These are phyloP conservation scores for Sebastes iracundus DNA, from an alignment of 2,797 vertebrate species.

Conservation along the genomic window DNA sequence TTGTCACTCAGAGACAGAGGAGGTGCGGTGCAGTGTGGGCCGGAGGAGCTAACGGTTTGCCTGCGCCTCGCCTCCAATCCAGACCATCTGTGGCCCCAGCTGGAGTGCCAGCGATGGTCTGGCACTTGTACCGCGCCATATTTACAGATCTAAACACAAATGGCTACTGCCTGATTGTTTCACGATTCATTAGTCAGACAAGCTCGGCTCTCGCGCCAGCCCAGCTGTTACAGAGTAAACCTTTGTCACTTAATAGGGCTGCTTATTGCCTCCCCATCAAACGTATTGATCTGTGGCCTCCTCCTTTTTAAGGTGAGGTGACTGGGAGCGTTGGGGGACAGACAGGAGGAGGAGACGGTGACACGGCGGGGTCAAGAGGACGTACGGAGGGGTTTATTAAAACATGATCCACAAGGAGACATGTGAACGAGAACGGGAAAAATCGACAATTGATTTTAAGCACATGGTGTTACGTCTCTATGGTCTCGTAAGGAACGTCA, in stretches of 20 bases:
- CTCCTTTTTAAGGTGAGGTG: conserved; percentile 87
- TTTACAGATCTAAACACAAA: conserved; percentile 99
- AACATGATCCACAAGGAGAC: conserved; percentile 27
- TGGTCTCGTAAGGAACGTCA: neutral
- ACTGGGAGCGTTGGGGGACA: conserved; percentile 67
- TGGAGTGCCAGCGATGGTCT: conserved; percentile 99
- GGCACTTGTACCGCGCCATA: conserved; percentile 99
- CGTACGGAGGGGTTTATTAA: conserved; percentile 39
- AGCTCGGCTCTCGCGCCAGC: conserved; percentile 97
- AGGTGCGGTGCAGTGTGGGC: conserved; percentile 82
- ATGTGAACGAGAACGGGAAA: neutral
- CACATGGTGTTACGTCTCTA: neutral
- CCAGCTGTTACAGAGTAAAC: conserved; percentile 99
- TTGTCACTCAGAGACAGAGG: conserved; percentile 87
- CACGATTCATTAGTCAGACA: conserved; percentile 99
- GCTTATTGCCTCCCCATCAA: conserved; percentile 99
- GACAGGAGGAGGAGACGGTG: conserved; percentile 30
- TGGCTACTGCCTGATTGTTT: conserved; percentile 99
- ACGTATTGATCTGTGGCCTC: conserved; percentile 98
- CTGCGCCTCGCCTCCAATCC: conserved; percentile 90
- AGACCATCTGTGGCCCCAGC: conserved; percentile 99
- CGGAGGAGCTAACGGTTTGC: conserved; percentile 85
- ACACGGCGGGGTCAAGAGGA: conserved; percentile 30
- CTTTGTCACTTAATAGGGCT: conserved; percentile 99
- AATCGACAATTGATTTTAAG: conserved; percentile 19